These are phyloP conservation scores for Aspidoscelis tigris DNA, from an alignment of 2,113 vertebrate species.

Conservation along the genomic window DNA sequence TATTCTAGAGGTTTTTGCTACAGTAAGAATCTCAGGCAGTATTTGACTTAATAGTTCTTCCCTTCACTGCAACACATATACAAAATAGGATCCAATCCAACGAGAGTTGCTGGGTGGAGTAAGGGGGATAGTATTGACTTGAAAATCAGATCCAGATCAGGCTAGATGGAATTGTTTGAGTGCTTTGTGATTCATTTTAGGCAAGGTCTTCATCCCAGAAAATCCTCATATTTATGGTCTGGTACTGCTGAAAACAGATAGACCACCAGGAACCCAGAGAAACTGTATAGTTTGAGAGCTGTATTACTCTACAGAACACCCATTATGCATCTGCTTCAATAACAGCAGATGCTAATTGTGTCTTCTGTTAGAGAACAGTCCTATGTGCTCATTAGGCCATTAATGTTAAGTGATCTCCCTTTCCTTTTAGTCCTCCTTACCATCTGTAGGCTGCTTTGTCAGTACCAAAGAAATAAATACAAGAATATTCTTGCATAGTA, in stretches of 20 bases:
- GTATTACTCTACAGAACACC: constrained; percentile 8
- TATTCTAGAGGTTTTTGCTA: constrained; percentile 32
- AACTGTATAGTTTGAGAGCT: not conserved
- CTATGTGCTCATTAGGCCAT: constrained; percentile 7
- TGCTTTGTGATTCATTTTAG: not conserved
- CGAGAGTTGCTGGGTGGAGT: not conserved
- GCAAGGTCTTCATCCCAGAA: not conserved
- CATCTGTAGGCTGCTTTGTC: not conserved
- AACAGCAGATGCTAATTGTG: constrained; percentile 17
- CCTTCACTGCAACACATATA: not conserved
- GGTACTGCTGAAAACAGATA: constrained; percentile 2
- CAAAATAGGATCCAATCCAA: not conserved
- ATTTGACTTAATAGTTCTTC: not conserved
- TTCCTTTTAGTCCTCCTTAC: constrained; percentile 6
- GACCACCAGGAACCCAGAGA: constrained; percentile 11
- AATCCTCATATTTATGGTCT: constrained; percentile 22
- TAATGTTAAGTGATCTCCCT: not conserved
- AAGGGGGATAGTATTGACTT: constrained; percentile 16
- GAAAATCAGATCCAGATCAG: constrained; percentile 26
- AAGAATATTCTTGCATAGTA: not conserved
- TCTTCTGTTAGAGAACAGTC: constrained; percentile 11
- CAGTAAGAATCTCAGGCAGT: constrained; percentile 26
- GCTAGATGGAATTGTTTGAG: not conserved
- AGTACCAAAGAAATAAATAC: not conserved
- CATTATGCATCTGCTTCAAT: constrained; percentile 24